Evolutionary conservation across 2,113 vertebrate species (phyloP), one percentile per base, ranked within the genome.

Genomic region (Clarias batrachus): DNA sequence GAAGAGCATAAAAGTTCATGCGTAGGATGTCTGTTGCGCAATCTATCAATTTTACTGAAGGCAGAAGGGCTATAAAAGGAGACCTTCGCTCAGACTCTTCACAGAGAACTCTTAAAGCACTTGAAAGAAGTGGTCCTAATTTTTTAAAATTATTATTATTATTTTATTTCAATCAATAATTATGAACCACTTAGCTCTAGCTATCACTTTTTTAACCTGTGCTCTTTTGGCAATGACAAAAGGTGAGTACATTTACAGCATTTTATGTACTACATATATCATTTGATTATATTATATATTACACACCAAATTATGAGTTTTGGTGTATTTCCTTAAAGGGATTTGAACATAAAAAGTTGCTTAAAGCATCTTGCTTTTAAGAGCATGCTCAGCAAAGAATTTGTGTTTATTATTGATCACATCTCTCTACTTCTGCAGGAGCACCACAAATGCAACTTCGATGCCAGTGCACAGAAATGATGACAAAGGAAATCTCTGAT

Each of bases 391-490:
- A 56, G n/a, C 48, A 77, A 25, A 27, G 27, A 77, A 27, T 12
- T 30, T 56, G 73, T n/a, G 74, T 12, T n/a, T 13, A 54, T 25
- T 54, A 14, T 85, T 73, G 33, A 85, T 54, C 6, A 48, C 27
- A 21, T 79, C 10, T 79, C 17, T 33, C 27, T 23, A 19, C 27
- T 2, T 59, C 27, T 23, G 10, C 52, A 79, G 27, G 56, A 79
- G 37, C 48, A 27, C 41, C 8, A 19, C 4, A 1, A 30, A 1
- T 8, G 0, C 3, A 68, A 12, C 80, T 1, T 5, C n/a, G 74
- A 52, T 89, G 88, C 27, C 10, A 6, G 23, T 89, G 88, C 23
- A 25, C n/a, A 30, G 0, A 27, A 57, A 83, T 27, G 17, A 25
- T 52, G 25, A 0, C 1, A 48, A 37, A 16, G 11, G 17, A 78